Conservation (phyloP, 2,888 invertebrate species). For the Drosophila putrida region DNA sequence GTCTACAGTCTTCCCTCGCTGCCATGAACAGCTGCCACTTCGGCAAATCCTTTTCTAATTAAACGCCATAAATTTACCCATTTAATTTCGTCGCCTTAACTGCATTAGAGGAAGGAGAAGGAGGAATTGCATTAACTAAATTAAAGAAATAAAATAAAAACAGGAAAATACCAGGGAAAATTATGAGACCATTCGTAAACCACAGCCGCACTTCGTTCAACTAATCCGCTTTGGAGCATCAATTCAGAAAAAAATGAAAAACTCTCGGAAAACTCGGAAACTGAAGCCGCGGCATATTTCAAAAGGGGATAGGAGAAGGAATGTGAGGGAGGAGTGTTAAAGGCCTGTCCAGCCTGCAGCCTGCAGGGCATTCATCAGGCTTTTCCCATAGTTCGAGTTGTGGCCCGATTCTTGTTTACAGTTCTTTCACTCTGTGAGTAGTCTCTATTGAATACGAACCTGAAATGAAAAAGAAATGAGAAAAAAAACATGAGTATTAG, state of each 20-base stretch:
- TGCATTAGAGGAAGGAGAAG: not conserved
- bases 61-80: constrained; percentile 60
- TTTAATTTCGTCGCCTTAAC: constrained; percentile 30
- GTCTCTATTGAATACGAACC: constrained; percentile 64
- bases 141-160: constrained; percentile 41
- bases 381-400: constrained; percentile 44
- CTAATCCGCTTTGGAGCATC: constrained; percentile 75
- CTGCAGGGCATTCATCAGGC: constrained; percentile 59
- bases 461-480: constrained; percentile 55
- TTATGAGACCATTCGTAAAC: constrained; percentile 40
- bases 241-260: constrained; percentile 48
- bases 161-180: constrained; percentile 43
- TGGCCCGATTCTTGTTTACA: constrained; percentile 31
- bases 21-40: constrained; percentile 32
- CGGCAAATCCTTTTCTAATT: constrained; percentile 64
- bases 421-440: constrained; percentile 1
- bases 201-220: constrained; percentile 30
- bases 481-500: constrained; percentile 53
- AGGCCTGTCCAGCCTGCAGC: constrained; percentile 43
- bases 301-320: constrained; percentile 26
- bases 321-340: constrained; percentile 9
- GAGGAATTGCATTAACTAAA: constrained; percentile 67
- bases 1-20: constrained; percentile 42
- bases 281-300: constrained; percentile 51
- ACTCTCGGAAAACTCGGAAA: constrained; percentile 26